These are phyloP conservation scores for Mythimna lalbum DNA, from an alignment of 2,888 invertebrate species.

Conservation along the genomic window DNA sequence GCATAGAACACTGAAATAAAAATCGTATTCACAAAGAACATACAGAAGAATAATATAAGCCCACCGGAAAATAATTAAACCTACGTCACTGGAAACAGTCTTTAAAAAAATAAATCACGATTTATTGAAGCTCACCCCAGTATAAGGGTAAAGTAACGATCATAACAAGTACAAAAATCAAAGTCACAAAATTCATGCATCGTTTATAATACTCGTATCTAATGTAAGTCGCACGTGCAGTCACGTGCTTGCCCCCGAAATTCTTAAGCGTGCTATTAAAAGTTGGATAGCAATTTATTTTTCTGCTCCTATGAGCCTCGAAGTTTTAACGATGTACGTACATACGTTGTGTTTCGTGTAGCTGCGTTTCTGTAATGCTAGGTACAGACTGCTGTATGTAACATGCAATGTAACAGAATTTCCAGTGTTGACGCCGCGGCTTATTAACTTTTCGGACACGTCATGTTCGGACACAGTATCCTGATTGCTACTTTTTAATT, in stretches of 20 bases:
- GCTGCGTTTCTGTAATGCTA: constrained; percentile 30
- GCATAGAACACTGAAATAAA: no score
- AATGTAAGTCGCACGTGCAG: constrained; percentile 46
- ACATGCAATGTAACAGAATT: no score
- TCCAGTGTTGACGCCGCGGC: no score
- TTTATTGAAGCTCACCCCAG: constrained; percentile 20
- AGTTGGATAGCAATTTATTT: constrained; percentile 79
- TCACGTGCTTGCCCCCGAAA: constrained; percentile 50
- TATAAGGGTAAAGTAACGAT: constrained; percentile 18
- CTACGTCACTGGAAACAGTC: neutral
- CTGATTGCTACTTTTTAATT: no score
- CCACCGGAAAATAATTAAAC: constrained; percentile 6
- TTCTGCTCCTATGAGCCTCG: constrained; percentile 70
- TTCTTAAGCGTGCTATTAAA: constrained; percentile 74
- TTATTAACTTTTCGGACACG: no score
- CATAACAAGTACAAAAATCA: constrained; percentile 36
- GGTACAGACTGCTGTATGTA: no score
- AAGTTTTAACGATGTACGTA: constrained; percentile 79
- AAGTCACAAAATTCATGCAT: constrained; percentile 50
- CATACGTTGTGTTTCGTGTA: constrained; percentile 26
- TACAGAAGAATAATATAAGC: no score
- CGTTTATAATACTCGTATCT: constrained; percentile 26
- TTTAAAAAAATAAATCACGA: constrained; percentile 10
- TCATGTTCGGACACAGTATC: no score
- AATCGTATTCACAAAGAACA: no score